Percentiles rank a stretch among this genome's conserved stretches.
These are phyloP conservation scores for Epinotia nisella DNA, from an alignment of 2,888 invertebrate species.

Conservation along the genomic window DNA sequence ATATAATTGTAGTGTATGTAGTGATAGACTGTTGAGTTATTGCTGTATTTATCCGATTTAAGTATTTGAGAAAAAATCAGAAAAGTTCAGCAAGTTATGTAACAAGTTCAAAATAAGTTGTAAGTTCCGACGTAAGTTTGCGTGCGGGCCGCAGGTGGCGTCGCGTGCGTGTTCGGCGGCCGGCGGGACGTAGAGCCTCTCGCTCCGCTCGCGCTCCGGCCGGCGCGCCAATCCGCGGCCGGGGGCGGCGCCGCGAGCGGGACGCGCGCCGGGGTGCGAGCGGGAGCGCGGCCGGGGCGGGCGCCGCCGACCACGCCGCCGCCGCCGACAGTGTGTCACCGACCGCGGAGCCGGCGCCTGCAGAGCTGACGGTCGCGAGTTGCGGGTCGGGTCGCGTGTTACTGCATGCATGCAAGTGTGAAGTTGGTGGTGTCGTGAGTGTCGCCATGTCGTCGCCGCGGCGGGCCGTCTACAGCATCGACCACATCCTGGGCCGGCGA, in stretches of 20 bases:
- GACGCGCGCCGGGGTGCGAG: constrained; percentile 50
- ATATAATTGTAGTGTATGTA: too few species aligned
- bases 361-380: background rate
- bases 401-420: constrained; percentile 11
- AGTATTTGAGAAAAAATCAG: background rate
- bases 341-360: constrained; percentile 1
- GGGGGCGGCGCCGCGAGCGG: constrained; percentile 61
- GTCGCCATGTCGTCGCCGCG: constrained; percentile 50
- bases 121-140: background rate
- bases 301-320: background rate
- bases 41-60: too few species aligned
- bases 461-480: constrained; percentile 76
- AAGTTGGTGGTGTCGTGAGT: constrained; percentile 6
- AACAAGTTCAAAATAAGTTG: constrained; percentile 3
- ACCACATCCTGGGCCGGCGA: constrained; percentile 69
- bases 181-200: constrained; percentile 27
- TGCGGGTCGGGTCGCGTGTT: background rate
- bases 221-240: constrained; percentile 55
- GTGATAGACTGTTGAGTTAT: too few species aligned
- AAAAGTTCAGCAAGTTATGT: constrained; percentile 8
- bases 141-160: background rate
- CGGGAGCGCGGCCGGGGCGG: constrained; percentile 21
- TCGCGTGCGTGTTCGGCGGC: constrained; percentile 29
- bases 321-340: constrained; percentile 9
- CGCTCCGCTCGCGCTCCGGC: constrained; percentile 48